Conservation (phyloP, 2,888 invertebrate genomes). For the Spodoptera picta region DNA sequence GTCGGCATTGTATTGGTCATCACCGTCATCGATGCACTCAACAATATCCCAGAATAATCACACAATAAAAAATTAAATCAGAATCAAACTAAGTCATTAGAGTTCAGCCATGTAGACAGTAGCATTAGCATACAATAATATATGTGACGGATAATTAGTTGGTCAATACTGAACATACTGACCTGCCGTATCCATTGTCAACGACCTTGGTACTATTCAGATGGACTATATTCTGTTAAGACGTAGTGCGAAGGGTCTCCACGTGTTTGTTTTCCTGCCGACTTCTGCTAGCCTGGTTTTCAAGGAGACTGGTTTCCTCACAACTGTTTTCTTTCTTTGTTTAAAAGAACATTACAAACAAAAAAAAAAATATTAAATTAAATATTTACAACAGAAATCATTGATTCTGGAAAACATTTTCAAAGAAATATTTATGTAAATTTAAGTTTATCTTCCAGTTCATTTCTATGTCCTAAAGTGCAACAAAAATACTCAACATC, state of each 20-base stretch:
- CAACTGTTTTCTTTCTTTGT: too few species aligned
- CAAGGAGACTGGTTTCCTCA: neutral
- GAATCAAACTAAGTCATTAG: slow-evolving; percentile 46
- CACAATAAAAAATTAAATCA: slow-evolving; percentile 23
- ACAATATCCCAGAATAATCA: neutral
- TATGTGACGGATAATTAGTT: slow-evolving; percentile 65
- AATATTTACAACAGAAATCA: too few species aligned
- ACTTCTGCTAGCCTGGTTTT: slow-evolving; percentile 16
- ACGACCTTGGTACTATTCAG: slow-evolving; percentile 68
- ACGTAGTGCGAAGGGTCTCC: slow-evolving; percentile 38
- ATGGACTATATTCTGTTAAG: slow-evolving; percentile 39
- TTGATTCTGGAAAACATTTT: too few species aligned
- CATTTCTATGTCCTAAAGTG: too few species aligned
- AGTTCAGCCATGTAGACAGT: slow-evolving; percentile 47
- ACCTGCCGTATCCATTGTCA: slow-evolving; percentile 68
- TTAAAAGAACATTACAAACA: too few species aligned
- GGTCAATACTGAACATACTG: slow-evolving; percentile 68
- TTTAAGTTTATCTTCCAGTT: too few species aligned
- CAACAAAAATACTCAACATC: too few species aligned
- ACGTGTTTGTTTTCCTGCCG: slow-evolving; percentile 8
- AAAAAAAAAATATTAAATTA: too few species aligned
- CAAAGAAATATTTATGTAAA: too few species aligned
- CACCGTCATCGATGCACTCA: neutral
- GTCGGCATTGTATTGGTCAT: too few species aligned
- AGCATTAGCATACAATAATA: slow-evolving; percentile 71